Base-by-base conservation (phyloP, 1,140 invertebrate genomes). In the Leptopilina clavipes region DNA sequence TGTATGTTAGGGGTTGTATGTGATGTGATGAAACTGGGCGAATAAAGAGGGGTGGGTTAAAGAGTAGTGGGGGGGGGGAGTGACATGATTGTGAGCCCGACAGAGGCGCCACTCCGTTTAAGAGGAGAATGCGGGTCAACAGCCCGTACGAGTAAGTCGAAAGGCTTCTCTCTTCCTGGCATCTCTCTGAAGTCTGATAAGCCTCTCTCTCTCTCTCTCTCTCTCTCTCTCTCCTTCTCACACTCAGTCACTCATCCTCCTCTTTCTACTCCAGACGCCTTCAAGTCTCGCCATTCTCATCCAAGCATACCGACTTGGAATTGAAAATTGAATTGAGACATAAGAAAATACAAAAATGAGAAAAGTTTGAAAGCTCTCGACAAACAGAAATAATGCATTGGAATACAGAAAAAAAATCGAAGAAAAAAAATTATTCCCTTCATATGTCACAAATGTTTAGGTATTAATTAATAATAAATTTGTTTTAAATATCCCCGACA, bases 91-190 rank as follows among this genome's bases (percentile, higher is more conserved):
- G 59, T 65, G 22, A 65, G 25, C 22, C 22, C 59, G 11, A 31
- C 59, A 25, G 59, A 65, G 73, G 71, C 65, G 74, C 43, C 56
- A 82, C 74, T 77, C 73, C 40, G 74, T 74, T 76, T 74, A 74
- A 79, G 78, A 70, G 74, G 70, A 14, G 73, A 79, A 82, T 82
- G 76, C 81, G 72, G 81, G 77, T 83, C 81, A 82, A 82, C 74
- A 79, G 73, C 25, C 70, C 19, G 74, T 71, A 75, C 59, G 59
- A 65, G 19, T 65, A 65, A 65, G 59, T 65, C 59, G 59, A 31
- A 31, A 31, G 59, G 54, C 54, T 76, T 14, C 10, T 75, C 48
- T 37, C 59, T 65, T 65, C 59, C 17, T 22, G 14, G 17, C 78
- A 76, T 77, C 81, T 37, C 54, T 44, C 65, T 40, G 74, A 75